Percentiles rank a stretch among this genome's conserved stretches.
These are phyloP conservation scores for Neotoxoptera formosana DNA, from an alignment of 1,140 invertebrate genomes.

Conservation along the genomic window DNA sequence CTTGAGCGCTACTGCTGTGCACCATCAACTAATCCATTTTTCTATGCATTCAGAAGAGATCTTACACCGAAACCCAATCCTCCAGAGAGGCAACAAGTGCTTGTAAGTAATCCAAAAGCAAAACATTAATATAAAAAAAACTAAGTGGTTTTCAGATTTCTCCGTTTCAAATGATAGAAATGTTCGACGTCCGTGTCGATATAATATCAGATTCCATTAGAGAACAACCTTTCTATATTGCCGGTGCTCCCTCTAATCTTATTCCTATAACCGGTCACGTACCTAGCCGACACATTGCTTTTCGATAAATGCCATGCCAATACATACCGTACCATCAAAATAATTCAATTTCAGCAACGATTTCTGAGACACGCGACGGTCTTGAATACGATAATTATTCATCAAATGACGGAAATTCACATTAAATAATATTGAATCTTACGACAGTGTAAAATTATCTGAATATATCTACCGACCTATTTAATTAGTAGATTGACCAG, in stretches of 20 bases:
- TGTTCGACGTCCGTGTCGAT: neutral
- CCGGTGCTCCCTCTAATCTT: neutral
- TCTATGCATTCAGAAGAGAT: neutral
- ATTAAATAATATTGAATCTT: neutral
- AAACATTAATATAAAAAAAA: neutral
- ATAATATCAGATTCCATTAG: slow-evolving; percentile 6
- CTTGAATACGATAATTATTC: neutral
- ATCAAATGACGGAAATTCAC: neutral
- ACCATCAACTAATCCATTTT: slow-evolving; percentile 2
- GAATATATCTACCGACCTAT: neutral
- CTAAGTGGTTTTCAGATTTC: slow-evolving; percentile 18
- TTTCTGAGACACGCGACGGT: neutral
- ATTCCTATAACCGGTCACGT: neutral
- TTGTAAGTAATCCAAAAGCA: neutral
- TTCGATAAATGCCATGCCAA: neutral
- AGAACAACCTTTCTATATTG: neutral
- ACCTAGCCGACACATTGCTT: neutral
- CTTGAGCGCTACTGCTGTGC: neutral
- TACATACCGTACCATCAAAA: neutral
- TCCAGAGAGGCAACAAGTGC: slow-evolving; percentile 1
- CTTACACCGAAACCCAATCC: neutral
- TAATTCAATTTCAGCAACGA: neutral
- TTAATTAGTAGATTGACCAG: neutral
- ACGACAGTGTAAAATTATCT: neutral
- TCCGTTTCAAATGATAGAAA: slow-evolving; percentile 20